Conservation (phyloP, 1,140 invertebrate species). For the Stratiolaelaps scimitus region DNA sequence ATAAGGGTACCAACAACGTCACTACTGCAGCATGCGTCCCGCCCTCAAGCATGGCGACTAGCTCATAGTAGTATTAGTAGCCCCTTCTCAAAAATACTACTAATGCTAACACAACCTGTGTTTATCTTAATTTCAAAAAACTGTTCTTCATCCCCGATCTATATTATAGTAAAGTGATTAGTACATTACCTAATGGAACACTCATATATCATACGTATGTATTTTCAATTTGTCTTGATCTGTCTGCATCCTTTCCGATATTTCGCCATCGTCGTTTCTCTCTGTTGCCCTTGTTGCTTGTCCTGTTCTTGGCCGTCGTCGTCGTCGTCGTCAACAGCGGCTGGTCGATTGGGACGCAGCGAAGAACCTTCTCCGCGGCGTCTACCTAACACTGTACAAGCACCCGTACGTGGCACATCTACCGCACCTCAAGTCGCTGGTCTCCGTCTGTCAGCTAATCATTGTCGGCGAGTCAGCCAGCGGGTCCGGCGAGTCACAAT, state of each 20-base stretch:
- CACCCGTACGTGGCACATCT: slow-evolving; percentile 93
- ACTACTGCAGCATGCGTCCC: slow-evolving; percentile 34
- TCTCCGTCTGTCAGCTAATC: slow-evolving; percentile 45
- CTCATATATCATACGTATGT: slow-evolving; percentile 27
- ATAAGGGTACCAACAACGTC: slow-evolving; percentile 57
- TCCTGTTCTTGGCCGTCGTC: no score
- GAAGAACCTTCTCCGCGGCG: slow-evolving; percentile 75
- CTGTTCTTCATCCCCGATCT: slow-evolving; percentile 31
- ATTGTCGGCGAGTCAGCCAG: slow-evolving; percentile 49
- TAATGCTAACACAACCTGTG: no score
- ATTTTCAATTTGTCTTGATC: slow-evolving; percentile 30
- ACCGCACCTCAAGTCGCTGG: slow-evolving; percentile 81
- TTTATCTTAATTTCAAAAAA: slow-evolving; percentile 1
- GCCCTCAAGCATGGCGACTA: slow-evolving; percentile 28
- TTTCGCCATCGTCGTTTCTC: slow-evolving; percentile 26
- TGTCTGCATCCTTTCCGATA: slow-evolving; percentile 30
- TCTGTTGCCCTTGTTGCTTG: no score
- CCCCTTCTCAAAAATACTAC: slow-evolving; percentile 30
- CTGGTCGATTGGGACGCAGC: slow-evolving; percentile 94
- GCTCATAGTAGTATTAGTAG: slow-evolving; percentile 30
- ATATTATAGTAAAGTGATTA: no score
- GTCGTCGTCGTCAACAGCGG: slow-evolving; percentile 55
- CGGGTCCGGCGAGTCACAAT: slow-evolving; percentile 43
- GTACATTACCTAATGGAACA: no score
- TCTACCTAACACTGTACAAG: slow-evolving; percentile 79